Conservation (phyloP, 1,140 invertebrate species). For the Archivesica marissinica region DNA sequence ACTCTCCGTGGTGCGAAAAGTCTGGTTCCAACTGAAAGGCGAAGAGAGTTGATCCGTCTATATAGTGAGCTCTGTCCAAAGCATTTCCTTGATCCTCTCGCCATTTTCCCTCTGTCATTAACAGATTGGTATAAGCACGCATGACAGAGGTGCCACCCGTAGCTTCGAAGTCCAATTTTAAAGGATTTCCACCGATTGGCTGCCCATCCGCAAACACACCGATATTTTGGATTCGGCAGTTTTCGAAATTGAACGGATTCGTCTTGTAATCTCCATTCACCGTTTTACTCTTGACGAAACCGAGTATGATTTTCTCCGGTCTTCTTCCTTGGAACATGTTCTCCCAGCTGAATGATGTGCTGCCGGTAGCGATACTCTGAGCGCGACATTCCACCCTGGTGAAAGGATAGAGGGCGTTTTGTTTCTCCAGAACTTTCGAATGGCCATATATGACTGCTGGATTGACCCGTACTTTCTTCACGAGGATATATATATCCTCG, state of each 20-base stretch:
- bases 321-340: conserved; percentile 53
- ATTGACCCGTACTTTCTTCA: conserved; percentile 24
- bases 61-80: conserved; percentile 25
- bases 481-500: too few relatives aligned
- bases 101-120: conserved; percentile 50
- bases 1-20: conserved; percentile 44
- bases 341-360: conserved; percentile 33
- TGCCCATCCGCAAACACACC: conserved; percentile 38
- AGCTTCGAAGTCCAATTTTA: conserved; percentile 59
- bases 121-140: conserved; percentile 28
- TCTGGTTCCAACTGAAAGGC: conserved; percentile 60
- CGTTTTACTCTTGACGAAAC: not conserved
- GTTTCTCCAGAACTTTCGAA: conserved; percentile 6
- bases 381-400: conserved; percentile 12
- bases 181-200: conserved; percentile 39
- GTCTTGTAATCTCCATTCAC: conserved; percentile 25
- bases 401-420: conserved; percentile 20
- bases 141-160: conserved; percentile 15
- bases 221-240: conserved; percentile 56
- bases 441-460: conserved; percentile 18
- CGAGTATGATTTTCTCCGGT: conserved; percentile 11
- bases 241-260: conserved; percentile 55
- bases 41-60: conserved; percentile 38
- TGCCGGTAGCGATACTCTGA: conserved; percentile 36
- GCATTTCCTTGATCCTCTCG: conserved; percentile 20